Conservation (phyloP, 2,888 invertebrate genomes). For the Lithosia quadra region DNA sequence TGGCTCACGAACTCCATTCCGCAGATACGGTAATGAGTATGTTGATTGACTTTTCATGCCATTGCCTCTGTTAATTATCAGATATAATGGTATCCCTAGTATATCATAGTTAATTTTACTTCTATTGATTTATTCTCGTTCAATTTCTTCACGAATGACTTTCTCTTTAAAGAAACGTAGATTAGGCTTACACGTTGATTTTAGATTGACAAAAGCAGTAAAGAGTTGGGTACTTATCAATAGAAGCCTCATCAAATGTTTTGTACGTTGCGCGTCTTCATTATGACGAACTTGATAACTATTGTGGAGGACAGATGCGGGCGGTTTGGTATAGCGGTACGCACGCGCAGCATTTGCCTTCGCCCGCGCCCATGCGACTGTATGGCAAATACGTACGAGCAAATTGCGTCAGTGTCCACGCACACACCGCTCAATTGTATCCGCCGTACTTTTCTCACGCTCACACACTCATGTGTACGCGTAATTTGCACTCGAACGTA, state of each 20-base stretch:
- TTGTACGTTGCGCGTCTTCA: slow-evolving; percentile 82
- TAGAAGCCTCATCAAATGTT: slow-evolving; percentile 79
- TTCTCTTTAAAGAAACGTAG: slow-evolving; percentile 63
- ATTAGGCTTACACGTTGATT: slow-evolving; percentile 70
- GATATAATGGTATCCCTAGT: slow-evolving; percentile 63
- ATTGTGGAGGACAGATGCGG: slow-evolving; percentile 80
- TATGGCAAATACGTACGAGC: slow-evolving; percentile 59
- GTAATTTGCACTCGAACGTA: slow-evolving; percentile 77
- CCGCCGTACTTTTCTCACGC: slow-evolving; percentile 85
- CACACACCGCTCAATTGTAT: slow-evolving; percentile 74
- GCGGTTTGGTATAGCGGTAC: slow-evolving; percentile 61
- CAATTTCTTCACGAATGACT: slow-evolving; percentile 62
- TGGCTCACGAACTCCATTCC: slow-evolving; percentile 71
- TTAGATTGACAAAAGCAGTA: slow-evolving; percentile 70
- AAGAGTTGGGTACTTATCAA: slow-evolving; percentile 68
- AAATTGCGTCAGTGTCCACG: slow-evolving; percentile 67
- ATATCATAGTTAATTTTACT: slow-evolving; percentile 67
- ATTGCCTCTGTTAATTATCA: slow-evolving; percentile 69
- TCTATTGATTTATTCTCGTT: slow-evolving; percentile 57
- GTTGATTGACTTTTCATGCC: slow-evolving; percentile 70
- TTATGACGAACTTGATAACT: slow-evolving; percentile 77
- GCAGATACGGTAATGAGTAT: slow-evolving; percentile 70
- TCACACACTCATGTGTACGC: slow-evolving; percentile 73
- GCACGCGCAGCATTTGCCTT: slow-evolving; percentile 54
- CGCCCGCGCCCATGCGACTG: slow-evolving; percentile 57